Base-by-base conservation (phyloP, 2,888 invertebrate species). In the Gordius sp. region DNA sequence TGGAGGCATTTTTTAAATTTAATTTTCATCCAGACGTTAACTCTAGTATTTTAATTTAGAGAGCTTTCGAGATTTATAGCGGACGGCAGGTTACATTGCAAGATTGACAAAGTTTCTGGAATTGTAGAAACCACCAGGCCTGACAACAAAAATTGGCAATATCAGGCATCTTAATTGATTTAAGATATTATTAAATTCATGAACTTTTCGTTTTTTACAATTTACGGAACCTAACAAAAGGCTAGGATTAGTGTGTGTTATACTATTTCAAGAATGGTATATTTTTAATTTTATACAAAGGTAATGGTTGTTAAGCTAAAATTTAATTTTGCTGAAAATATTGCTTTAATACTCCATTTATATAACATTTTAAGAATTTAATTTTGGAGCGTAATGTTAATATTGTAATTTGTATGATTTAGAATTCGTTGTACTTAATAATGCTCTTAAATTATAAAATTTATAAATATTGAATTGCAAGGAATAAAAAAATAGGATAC, bases 21-120 rank as follows among this genome's bases (percentile, higher is more conserved):
- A n/a, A n/a, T n/a, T n/a, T n/a, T n/a, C n/a, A n/a, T n/a, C n/a
- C n/a, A n/a, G n/a, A n/a, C n/a, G n/a, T n/a, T n/a, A n/a, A n/a
- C n/a, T n/a, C n/a, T n/a, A n/a, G n/a, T n/a, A n/a, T n/a, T n/a
- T n/a, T n/a, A n/a, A n/a, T 59, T 20, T 63, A 76, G 78, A 63
- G 81, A 82, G 67, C 67, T 82, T 56, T 78, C 78, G 58, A 79
- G 86, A 57, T 89, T 91, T 68, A 93, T 97, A 61, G 85, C 93
- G 2, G 83, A 86, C n/a, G 93, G 93, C 1, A 77, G 89, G 39
- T 74, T 97, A 41, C 86, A 89, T 66, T 91, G 91, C 68, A 89
- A 91, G 68, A 91, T 97, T 60, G 97, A 97, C 73, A 82, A 91
- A 62, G 91, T 93, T 25, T 71, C 71, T 56, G 74, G 74, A 24